Conservation (phyloP, 1,140 invertebrate species). For the Solenopsis invicta region DNA sequence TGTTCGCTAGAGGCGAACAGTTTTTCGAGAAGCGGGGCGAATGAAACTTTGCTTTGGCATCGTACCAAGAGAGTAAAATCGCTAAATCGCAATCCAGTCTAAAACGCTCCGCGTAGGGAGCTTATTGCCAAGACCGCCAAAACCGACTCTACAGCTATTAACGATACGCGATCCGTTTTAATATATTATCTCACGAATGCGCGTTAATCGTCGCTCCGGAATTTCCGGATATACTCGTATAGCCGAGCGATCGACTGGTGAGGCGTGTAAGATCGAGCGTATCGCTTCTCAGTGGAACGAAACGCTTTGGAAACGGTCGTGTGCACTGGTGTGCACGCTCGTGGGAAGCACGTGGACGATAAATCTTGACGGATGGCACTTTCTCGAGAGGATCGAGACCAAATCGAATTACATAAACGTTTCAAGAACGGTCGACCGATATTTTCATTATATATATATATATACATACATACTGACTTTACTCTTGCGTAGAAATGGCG, state of each 20-base stretch:
- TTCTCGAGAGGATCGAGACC: constrained; percentile 25
- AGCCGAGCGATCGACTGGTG: background rate
- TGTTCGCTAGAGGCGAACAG: background rate
- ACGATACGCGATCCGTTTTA: too few species aligned
- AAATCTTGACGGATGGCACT: constrained; percentile 25
- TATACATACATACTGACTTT: constrained; percentile 2
- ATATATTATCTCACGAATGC: too few species aligned
- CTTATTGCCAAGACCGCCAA: background rate
- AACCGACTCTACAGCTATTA: too few species aligned
- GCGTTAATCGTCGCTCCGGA: background rate
- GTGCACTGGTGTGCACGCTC: background rate
- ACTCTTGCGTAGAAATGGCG: constrained; percentile 20
- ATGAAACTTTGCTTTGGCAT: background rate
- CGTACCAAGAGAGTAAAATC: background rate
- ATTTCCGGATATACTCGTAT: constrained; percentile 1
- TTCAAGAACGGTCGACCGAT: background rate
- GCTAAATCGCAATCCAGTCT: background rate
- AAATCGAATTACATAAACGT: constrained; percentile 47
- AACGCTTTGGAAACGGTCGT: background rate
- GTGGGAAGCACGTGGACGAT: background rate
- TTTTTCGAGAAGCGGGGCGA: background rate
- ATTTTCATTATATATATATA: constrained; percentile 28
- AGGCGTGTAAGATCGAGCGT: background rate
- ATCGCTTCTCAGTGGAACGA: background rate
- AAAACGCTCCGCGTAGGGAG: background rate